phyloP scores from a whole-genome alignment of 2,797 vertebrate species.

The Menidia menidia region DNA sequence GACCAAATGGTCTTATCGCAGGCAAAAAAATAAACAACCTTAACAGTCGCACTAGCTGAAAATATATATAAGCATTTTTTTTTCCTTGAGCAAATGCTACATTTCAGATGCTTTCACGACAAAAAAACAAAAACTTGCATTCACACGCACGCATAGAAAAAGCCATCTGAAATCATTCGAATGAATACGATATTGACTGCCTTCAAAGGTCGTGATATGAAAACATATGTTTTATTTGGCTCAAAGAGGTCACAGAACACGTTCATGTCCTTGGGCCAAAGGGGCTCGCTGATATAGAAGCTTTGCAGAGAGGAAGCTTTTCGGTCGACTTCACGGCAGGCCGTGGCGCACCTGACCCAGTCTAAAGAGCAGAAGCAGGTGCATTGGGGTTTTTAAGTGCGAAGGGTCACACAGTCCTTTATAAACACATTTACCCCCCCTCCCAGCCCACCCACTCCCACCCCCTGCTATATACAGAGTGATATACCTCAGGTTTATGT shows the following conservation, averaged over 20 bases:
- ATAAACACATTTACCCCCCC: slow-evolving; percentile 53
- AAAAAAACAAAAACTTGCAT: slow-evolving; percentile 11
- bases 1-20: neutral
- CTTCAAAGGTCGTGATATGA: slow-evolving; percentile 55
- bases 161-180: slow-evolving; percentile 47
- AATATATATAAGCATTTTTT: slow-evolving; percentile 19
- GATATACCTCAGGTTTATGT: slow-evolving; percentile 40
- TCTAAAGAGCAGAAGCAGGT: slow-evolving; percentile 74
- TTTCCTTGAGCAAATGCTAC: slow-evolving; percentile 14
- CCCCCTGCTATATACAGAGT: slow-evolving; percentile 53
- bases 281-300: slow-evolving; percentile 40
- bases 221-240: slow-evolving; percentile 75
- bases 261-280: slow-evolving; percentile 45
- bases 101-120: slow-evolving; percentile 17
- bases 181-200: slow-evolving; percentile 50
- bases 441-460: neutral
- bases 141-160: slow-evolving; percentile 14
- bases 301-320: slow-evolving; percentile 51
- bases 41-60: slow-evolving; percentile 1
- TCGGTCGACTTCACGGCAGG: slow-evolving; percentile 46
- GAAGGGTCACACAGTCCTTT: slow-evolving; percentile 62
- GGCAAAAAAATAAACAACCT: slow-evolving; percentile 4
- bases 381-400: slow-evolving; percentile 69
- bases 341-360: slow-evolving; percentile 48
- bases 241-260: slow-evolving; percentile 64